Conservation (phyloP, 2,113 vertebrate species). For the Sorex araneus region DNA sequence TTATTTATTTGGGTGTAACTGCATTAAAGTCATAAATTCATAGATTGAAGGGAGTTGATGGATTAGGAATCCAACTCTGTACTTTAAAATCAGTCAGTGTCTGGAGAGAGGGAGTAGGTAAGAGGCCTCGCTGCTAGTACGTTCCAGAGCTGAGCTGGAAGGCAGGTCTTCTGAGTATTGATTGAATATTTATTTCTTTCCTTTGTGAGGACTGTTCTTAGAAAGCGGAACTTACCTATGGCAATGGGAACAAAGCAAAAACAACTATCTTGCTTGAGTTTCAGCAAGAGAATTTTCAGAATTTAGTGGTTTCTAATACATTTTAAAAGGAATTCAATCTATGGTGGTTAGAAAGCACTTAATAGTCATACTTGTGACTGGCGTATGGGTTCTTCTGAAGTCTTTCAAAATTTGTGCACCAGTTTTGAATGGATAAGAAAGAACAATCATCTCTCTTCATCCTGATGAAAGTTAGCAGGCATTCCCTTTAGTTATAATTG, state of each 20-base stretch:
- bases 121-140: not conserved
- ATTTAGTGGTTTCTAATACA: not conserved
- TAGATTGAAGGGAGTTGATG: not conserved
- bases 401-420: not conserved
- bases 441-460: not conserved
- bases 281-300: slow-evolving; percentile 9
- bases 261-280: not conserved
- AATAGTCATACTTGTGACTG: not conserved
- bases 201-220: not conserved
- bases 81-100: not conserved
- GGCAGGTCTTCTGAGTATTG: slow-evolving; percentile 14
- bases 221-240: not conserved
- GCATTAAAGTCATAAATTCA: not conserved
- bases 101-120: not conserved
- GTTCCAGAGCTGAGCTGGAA: not conserved
- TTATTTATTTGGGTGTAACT: not conserved
- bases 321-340: not conserved
- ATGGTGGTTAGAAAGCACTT: slow-evolving; percentile 4
- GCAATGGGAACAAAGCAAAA: not conserved
- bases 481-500: slow-evolving; percentile 39
- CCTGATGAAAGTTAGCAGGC: slow-evolving; percentile 22
- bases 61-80: not conserved
- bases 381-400: not conserved
- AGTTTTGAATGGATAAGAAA: not conserved
- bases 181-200: not conserved